Evolutionary conservation across 2,113 vertebrate species (phyloP).

Genomic region (Chionis minor): DNA sequence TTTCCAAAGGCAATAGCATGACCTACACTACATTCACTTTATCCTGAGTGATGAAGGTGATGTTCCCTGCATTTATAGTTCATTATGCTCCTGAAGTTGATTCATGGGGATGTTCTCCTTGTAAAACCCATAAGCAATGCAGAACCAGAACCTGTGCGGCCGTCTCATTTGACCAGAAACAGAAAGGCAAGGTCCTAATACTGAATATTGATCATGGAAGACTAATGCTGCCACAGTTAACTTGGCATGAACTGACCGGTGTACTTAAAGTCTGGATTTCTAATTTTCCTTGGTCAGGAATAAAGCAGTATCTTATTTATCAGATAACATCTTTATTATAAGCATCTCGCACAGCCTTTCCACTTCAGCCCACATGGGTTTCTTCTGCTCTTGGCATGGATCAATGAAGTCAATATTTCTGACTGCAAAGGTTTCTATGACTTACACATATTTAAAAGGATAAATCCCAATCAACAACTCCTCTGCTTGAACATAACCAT

Average conservation of each 20-base stretch:
- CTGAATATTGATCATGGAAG: not conserved
- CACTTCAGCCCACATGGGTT: slow-evolving; percentile 33
- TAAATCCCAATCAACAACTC: slow-evolving; percentile 61
- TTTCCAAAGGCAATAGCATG: not conserved
- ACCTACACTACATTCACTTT: not conserved
- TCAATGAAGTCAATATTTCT: slow-evolving; percentile 73
- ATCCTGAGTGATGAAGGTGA: not conserved
- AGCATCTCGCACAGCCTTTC: slow-evolving; percentile 43
- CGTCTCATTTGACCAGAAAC: not conserved
- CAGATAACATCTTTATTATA: slow-evolving; percentile 66
- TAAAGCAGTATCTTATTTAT: slow-evolving; percentile 1
- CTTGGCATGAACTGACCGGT: not conserved
- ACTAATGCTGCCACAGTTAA: not conserved
- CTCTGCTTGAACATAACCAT: slow-evolving; percentile 46
- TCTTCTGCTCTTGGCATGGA: slow-evolving; percentile 62
- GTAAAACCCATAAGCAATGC: not conserved
- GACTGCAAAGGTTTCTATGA: slow-evolving; percentile 64
- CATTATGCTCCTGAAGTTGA: not conserved
- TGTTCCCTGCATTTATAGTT: not conserved
- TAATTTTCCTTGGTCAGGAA: not conserved
- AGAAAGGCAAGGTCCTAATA: not conserved
- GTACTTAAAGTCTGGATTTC: not conserved
- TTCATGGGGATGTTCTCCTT: not conserved
- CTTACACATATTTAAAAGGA: slow-evolving; percentile 73
- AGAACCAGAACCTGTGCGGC: not conserved